phyloP scores from a whole-genome alignment of 2,797 vertebrate genomes.

The Dendrocincla fuliginosa region DNA sequence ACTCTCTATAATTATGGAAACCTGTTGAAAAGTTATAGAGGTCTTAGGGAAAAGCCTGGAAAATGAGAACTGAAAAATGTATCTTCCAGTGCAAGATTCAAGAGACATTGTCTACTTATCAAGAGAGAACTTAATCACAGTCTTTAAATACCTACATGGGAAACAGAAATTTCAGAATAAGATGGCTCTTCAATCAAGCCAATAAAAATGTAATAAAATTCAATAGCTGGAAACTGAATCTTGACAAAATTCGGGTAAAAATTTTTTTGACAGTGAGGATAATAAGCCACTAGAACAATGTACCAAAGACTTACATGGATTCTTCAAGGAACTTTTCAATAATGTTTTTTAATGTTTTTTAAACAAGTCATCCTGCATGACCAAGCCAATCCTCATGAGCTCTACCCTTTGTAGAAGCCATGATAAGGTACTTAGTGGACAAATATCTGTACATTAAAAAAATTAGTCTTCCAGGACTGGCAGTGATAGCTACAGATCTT shows the following conservation, averaged over 20 bases:
- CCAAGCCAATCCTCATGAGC: background rate
- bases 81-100: background rate
- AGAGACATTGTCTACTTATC: background rate
- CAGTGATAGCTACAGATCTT: background rate
- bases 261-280: background rate
- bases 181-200: background rate
- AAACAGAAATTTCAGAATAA: slow-evolving; percentile 22
- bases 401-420: background rate
- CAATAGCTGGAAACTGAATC: background rate
- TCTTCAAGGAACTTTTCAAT: background rate
- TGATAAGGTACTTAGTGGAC: background rate
- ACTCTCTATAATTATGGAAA: background rate
- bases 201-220: background rate
- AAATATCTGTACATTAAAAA: background rate
- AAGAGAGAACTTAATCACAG: background rate
- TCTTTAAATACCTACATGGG: background rate
- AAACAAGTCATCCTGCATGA: background rate
- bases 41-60: background rate
- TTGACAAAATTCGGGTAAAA: slow-evolving; percentile 17
- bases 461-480: background rate
- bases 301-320: background rate
- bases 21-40: background rate
- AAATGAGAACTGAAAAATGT: background rate
- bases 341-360: no score
- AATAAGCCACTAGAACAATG: background rate